Evolutionary conservation across 1,140 invertebrate species (phyloP).

Genomic region (Drosophila mayri): DNA sequence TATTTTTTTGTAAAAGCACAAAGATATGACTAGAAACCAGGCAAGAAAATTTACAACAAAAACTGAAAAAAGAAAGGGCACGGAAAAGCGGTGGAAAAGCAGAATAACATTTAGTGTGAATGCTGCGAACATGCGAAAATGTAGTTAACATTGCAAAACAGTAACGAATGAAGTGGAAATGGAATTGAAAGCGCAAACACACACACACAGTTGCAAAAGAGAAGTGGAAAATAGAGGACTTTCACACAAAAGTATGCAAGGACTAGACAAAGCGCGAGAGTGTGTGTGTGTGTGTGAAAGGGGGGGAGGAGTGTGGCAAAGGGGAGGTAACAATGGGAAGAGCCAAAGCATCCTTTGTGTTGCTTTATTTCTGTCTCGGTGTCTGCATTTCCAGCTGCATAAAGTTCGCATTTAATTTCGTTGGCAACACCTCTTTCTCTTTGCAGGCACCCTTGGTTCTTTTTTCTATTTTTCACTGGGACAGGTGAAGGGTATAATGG

Average conservation of each 20-base stretch:
- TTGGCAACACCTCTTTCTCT: conserved; percentile 48
- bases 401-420: conserved; percentile 81
- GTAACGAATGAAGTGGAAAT: conserved; percentile 80
- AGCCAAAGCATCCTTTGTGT: conserved; percentile 33
- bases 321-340: conserved; percentile 7
- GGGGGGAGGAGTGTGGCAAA: neutral
- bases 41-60: conserved; percentile 30
- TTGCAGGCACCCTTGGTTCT: neutral
- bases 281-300: conserved; percentile 16
- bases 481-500: conserved; percentile 5
- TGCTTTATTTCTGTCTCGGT: conserved; percentile 36
- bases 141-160: conserved; percentile 81
- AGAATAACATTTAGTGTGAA: conserved; percentile 58
- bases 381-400: conserved; percentile 76
- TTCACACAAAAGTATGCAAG: conserved; percentile 67
- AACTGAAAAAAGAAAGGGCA: conserved; percentile 2
- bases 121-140: conserved; percentile 70
- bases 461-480: neutral
- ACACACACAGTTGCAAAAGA: conserved; percentile 12
- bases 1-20: conserved; percentile 31
- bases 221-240: conserved; percentile 14
- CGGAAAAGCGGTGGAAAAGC: conserved; percentile 16
- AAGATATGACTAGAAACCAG: conserved; percentile 18
- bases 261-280: conserved; percentile 51
- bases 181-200: conserved; percentile 53